Evolutionary conservation across 2,888 invertebrate species (phyloP).

Genomic region (Chalcosyrphus nemorum): DNA sequence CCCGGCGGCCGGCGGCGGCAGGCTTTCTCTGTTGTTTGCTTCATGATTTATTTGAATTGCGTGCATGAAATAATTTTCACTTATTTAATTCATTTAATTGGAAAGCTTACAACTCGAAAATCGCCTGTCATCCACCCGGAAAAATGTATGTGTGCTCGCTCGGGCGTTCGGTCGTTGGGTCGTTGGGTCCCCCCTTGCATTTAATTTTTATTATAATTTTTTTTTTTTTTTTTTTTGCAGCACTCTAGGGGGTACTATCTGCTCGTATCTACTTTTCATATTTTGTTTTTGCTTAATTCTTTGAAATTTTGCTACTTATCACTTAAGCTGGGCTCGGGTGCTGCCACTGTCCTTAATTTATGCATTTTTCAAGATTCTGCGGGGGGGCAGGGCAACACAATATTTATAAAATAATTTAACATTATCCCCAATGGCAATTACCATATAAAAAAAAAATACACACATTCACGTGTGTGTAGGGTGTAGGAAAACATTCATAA

Average conservation of each 20-base stretch:
- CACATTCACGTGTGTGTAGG: too few relatives aligned
- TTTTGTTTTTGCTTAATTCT: slow-evolving; percentile 48
- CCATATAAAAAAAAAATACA: slow-evolving; percentile 38
- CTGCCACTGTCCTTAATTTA: slow-evolving; percentile 54
- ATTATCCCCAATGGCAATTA: slow-evolving; percentile 57
- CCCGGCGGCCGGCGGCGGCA: slow-evolving; percentile 39
- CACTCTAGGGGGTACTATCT: slow-evolving; percentile 16
- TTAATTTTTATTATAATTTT: slow-evolving; percentile 28
- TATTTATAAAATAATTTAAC: slow-evolving; percentile 67
- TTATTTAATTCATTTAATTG: slow-evolving; percentile 71
- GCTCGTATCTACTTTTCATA: slow-evolving; percentile 10
- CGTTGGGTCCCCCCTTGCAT: background rate
- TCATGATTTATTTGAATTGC: slow-evolving; percentile 69
- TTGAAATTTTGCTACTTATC: slow-evolving; percentile 64
- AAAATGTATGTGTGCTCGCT: slow-evolving; percentile 32
- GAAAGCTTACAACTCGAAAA: slow-evolving; percentile 69
- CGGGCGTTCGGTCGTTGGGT: background rate
- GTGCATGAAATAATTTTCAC: slow-evolving; percentile 72
- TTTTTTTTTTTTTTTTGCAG: slow-evolving; percentile 25
- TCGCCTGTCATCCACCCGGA: slow-evolving; percentile 65
- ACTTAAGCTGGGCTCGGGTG: slow-evolving; percentile 41
- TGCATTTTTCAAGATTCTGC: slow-evolving; percentile 61
- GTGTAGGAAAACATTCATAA: slow-evolving; percentile 53
- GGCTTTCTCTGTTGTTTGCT: slow-evolving; percentile 45
- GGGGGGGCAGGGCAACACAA: slow-evolving; percentile 28